Percentiles rank a stretch among this genome's conserved stretches.
Evolutionary conservation across 2,797 vertebrate species (phyloP).

Genomic region (Macrochelys suwanniensis): DNA sequence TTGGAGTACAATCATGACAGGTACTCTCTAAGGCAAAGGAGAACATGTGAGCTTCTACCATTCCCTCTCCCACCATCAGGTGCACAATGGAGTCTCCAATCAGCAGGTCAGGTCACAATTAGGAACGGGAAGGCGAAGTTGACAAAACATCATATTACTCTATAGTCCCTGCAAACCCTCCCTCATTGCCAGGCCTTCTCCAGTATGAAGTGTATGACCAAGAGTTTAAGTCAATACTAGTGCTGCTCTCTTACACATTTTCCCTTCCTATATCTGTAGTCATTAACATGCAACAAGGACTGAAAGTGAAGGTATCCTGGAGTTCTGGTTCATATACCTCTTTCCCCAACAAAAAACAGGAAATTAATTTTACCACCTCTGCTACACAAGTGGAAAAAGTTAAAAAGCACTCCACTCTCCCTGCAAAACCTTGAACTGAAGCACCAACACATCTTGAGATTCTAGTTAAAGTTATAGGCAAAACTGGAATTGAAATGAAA

Average conservation of each 20-base stretch:
- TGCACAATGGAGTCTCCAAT: background rate
- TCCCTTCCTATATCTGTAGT: too few species aligned
- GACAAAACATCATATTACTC: too few species aligned
- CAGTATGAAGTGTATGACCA: background rate
- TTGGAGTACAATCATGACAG: slow-evolving; percentile 3
- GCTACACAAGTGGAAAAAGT: background rate
- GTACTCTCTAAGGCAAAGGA: background rate
- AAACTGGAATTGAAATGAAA: background rate
- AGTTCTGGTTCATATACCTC: background rate
- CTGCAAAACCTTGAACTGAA: background rate
- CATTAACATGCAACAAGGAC: background rate
- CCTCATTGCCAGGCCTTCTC: background rate
- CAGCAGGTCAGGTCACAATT: background rate
- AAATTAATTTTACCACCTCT: background rate
- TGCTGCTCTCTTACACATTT: background rate
- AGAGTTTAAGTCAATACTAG: background rate
- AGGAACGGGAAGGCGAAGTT: background rate
- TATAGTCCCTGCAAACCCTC: rapidly evolving
- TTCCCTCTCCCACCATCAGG: background rate
- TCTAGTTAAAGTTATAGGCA: rapidly evolving
- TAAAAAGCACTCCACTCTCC: background rate
- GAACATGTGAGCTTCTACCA: rapidly evolving
- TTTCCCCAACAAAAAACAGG: background rate
- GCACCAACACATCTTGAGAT: rapidly evolving
- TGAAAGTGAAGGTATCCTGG: background rate